Percentiles rank a stretch among this genome's conserved stretches.
phyloP scores from a whole-genome alignment of 1,140 invertebrate genomes.

The Pseudomyrmex cubaensis region DNA sequence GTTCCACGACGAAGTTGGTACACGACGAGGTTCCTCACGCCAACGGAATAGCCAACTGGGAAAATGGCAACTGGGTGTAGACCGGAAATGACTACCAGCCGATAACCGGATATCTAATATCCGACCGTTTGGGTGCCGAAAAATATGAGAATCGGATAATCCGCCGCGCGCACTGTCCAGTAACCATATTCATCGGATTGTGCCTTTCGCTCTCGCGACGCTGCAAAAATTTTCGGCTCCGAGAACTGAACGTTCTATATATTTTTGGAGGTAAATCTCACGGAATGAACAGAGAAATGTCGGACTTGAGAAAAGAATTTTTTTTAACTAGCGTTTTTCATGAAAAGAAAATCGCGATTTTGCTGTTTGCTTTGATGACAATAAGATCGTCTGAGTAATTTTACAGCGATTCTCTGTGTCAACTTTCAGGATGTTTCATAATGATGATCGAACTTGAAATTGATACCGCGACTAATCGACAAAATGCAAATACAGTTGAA shows the following conservation, averaged over 20 bases:
- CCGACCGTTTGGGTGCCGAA: slow-evolving; percentile 75
- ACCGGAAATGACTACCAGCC: slow-evolving; percentile 75
- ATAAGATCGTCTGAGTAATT: not conserved
- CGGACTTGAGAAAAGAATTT: not conserved
- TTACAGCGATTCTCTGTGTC: not conserved
- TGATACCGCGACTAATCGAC: slow-evolving; percentile 48
- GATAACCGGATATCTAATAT: slow-evolving; percentile 81
- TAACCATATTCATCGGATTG: slow-evolving; percentile 62
- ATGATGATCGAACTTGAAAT: not conserved
- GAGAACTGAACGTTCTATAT: too few relatives aligned
- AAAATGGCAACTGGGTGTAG: slow-evolving; percentile 70
- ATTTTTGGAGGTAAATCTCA: too few relatives aligned
- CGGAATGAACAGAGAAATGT: not conserved
- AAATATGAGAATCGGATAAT: slow-evolving; percentile 80
- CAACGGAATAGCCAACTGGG: slow-evolving; percentile 57
- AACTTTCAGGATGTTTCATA: not conserved
- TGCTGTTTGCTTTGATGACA: not conserved
- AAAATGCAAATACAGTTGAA: not conserved
- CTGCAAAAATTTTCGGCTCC: slow-evolving; percentile 46
- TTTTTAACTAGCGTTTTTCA: too few relatives aligned
- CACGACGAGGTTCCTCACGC: slow-evolving; percentile 8
- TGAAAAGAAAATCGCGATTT: not conserved
- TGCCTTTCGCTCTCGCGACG: slow-evolving; percentile 11
- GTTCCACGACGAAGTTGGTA: slow-evolving; percentile 46
- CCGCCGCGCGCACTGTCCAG: slow-evolving; percentile 47